Percentiles rank a stretch among this genome's conserved stretches.
Evolutionary conservation across 1,140 invertebrate genomes (phyloP).

Genomic region (Proctacanthus coquilletti): DNA sequence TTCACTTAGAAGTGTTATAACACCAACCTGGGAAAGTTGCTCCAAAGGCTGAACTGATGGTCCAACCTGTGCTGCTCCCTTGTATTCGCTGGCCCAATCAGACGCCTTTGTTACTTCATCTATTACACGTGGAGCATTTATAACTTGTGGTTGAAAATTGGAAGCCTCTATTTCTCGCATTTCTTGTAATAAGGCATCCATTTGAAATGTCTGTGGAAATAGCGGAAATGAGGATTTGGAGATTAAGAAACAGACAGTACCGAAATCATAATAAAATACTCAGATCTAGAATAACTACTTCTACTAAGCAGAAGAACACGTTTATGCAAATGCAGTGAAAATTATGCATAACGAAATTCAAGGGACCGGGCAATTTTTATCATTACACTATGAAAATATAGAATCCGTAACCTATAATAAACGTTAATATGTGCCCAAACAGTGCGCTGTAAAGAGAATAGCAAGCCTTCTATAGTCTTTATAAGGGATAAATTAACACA

Average conservation of each 20-base stretch:
- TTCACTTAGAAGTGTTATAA: no score
- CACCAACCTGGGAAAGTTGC: no score
- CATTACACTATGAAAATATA: no score
- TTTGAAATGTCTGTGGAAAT: constrained; percentile 40
- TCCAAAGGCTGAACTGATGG: not conserved
- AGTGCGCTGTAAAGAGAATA: no score
- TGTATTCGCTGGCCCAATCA: constrained; percentile 17
- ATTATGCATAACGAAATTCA: no score
- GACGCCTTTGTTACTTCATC: constrained; percentile 12
- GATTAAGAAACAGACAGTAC: constrained; percentile 15
- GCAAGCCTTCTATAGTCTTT: no score
- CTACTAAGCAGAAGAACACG: no score
- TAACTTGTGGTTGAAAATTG: constrained; percentile 7
- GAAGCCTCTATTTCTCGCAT: constrained; percentile 48
- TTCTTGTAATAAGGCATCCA: constrained; percentile 37
- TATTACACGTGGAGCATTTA: constrained; percentile 9
- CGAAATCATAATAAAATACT: not conserved
- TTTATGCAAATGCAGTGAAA: no score
- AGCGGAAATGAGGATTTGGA: constrained; percentile 1
- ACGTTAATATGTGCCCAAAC: no score
- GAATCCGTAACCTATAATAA: no score
- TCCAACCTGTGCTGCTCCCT: not conserved
- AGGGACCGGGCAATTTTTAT: no score
- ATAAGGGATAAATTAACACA: no score
- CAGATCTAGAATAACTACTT: constrained; percentile 2